Evolutionary conservation across 1,140 invertebrate species (phyloP).

Genomic region (Glomeris maerens): DNA sequence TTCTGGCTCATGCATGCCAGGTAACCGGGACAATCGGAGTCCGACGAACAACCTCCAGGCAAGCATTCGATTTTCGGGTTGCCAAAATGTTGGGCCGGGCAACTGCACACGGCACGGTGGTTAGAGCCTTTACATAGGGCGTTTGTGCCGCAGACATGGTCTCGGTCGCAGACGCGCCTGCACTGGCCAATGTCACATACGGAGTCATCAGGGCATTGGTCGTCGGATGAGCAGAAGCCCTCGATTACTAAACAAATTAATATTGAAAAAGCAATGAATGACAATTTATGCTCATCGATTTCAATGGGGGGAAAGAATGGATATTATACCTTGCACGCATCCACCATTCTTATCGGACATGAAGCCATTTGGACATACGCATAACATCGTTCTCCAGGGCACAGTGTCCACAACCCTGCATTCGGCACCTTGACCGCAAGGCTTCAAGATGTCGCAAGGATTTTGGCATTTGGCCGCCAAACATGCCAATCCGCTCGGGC

Average conservation of each 20-base stretch:
- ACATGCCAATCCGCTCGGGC: slow-evolving; percentile 60
- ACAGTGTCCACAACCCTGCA: slow-evolving; percentile 64
- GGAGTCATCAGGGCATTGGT: slow-evolving; percentile 18
- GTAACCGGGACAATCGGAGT: slow-evolving; percentile 21
- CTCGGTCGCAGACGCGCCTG: slow-evolving; percentile 58
- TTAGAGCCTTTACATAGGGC: slow-evolving; percentile 53
- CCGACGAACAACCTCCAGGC: slow-evolving; percentile 41
- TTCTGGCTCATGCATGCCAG: slow-evolving; percentile 19
- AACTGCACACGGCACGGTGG: slow-evolving; percentile 46
- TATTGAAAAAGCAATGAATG: no score
- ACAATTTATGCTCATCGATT: no score
- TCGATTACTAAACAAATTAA: no score
- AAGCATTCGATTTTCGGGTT: slow-evolving; percentile 75
- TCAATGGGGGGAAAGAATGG: no score
- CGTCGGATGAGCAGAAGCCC: no score
- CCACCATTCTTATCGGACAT: slow-evolving; percentile 57
- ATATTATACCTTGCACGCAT: slow-evolving; percentile 37
- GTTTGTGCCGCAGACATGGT: slow-evolving; percentile 59
- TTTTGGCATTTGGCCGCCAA: slow-evolving; percentile 65
- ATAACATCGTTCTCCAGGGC: slow-evolving; percentile 75
- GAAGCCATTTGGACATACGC: slow-evolving; percentile 70
- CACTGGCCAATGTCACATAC: slow-evolving; percentile 34
- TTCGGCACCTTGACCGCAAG: slow-evolving; percentile 52
- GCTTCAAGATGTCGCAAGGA: slow-evolving; percentile 59
- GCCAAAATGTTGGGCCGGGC: slow-evolving; percentile 66